A percentile compares a stretch with the other conserved stretches of the same genome.
These are phyloP conservation scores for Crocuta crocuta DNA, from an alignment of 2,113 vertebrate genomes.

Conservation along the genomic window DNA sequence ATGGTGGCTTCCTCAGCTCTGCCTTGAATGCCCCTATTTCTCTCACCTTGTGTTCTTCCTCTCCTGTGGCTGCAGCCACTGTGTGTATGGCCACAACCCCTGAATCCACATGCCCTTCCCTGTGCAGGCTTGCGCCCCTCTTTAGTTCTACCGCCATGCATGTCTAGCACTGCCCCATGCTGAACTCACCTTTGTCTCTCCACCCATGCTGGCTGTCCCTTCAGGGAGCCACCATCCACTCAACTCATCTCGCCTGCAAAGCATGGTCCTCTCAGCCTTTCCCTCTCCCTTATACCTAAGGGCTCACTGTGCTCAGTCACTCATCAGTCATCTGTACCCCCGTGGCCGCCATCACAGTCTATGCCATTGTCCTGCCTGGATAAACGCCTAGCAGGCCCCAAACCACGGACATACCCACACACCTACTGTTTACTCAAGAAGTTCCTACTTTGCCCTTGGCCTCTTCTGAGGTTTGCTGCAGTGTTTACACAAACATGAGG, in stretches of 20 bases:
- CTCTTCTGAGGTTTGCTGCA: not conserved
- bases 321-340: not conserved
- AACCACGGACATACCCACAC: rapidly evolving
- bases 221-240: not conserved
- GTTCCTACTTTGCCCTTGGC: not conserved
- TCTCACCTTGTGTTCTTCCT: not conserved
- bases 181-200: not conserved
- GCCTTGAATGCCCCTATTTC: not conserved
- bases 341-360: rapidly evolving
- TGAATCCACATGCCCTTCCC: rapidly evolving
- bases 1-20: not conserved
- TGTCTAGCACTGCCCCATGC: not conserved
- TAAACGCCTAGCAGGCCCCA: not conserved
- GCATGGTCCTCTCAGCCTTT: no score
- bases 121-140: not conserved
- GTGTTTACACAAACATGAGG: rapidly evolving
- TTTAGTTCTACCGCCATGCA: not conserved
- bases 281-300: not conserved
- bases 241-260: no score
- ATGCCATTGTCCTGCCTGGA: no score
- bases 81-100: no score
- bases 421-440: not conserved
- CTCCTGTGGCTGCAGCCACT: rapidly evolving
- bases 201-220: not conserved
- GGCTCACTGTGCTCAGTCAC: rapidly evolving